Conservation (phyloP, 1,140 invertebrate species). For the Micrasema longulum region DNA sequence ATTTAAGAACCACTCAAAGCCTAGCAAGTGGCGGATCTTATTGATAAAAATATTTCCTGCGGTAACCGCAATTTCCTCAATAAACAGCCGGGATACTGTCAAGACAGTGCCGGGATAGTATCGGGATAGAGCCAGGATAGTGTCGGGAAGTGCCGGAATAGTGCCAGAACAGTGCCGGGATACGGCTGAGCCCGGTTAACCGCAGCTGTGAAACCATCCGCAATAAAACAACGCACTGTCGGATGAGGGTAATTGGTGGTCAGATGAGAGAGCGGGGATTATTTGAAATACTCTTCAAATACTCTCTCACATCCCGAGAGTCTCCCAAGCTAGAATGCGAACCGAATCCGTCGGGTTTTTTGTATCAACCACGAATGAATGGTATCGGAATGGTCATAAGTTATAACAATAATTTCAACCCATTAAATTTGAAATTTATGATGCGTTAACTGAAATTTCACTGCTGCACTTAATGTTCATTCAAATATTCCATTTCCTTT, state of each 20-base stretch:
- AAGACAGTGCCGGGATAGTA: no score
- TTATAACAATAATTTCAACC: conserved; percentile 10
- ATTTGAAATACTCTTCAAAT: conserved; percentile 51
- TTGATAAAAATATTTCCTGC: background rate
- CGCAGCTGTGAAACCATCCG: conserved; percentile 24
- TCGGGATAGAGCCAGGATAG: no score
- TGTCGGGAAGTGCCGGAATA: no score
- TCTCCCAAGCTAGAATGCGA: conserved; percentile 12
- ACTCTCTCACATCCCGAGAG: conserved; percentile 21
- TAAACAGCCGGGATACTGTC: background rate
- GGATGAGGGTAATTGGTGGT: conserved; percentile 17
- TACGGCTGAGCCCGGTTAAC: conserved; percentile 9
- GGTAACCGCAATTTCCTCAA: conserved; percentile 15
- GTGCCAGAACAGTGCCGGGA: background rate
- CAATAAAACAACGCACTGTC: conserved; percentile 31
- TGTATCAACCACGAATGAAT: background rate
- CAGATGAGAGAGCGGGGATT: conserved; percentile 48
- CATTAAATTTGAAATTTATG: conserved; percentile 34
- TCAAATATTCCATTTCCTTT: no score
- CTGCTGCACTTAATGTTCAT: no score
- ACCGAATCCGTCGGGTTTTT: background rate
- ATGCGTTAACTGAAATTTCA: conserved; percentile 24
- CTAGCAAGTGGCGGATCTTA: no score
- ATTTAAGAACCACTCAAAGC: no score
- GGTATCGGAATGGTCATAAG: background rate